Percentiles rank a stretch among this genome's conserved stretches.
Evolutionary conservation across 2,113 vertebrate species (phyloP).

Genomic region (Ascaphus truei): DNA sequence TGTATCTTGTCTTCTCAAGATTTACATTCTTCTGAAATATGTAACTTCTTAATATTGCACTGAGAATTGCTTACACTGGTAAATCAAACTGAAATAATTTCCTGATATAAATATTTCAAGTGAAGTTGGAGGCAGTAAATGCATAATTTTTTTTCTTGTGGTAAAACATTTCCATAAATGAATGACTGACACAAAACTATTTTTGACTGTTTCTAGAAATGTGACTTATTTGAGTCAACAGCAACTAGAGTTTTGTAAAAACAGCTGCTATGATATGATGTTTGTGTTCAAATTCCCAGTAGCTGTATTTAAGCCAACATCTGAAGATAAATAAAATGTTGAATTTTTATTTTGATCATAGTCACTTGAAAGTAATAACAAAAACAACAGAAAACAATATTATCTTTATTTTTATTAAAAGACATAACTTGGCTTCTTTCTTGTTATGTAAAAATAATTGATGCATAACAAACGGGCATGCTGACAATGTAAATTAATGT

Average conservation of each 20-base stretch:
- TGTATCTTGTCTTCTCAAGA: neutral
- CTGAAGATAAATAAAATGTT: neutral
- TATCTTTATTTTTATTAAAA: neutral
- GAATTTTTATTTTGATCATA: slow-evolving; percentile 11
- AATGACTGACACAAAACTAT: slow-evolving; percentile 25
- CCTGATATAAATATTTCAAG: slow-evolving; percentile 31
- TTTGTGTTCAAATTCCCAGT: neutral
- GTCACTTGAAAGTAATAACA: neutral
- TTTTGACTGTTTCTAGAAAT: slow-evolving; percentile 2
- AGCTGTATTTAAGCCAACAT: slow-evolving; percentile 6
- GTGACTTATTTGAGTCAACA: slow-evolving; percentile 9
- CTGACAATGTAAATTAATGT: too few species aligned
- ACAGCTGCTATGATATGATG: slow-evolving; percentile 15
- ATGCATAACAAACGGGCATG: too few species aligned
- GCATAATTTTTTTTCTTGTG: slow-evolving; percentile 21
- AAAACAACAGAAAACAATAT: neutral
- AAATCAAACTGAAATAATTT: slow-evolving; percentile 33
- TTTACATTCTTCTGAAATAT: slow-evolving; percentile 25
- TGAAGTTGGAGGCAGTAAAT: slow-evolving; percentile 5
- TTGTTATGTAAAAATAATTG: neutral
- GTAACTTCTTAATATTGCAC: neutral
- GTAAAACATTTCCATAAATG: slow-evolving; percentile 30
- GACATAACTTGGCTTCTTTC: neutral
- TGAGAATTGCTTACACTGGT: slow-evolving; percentile 14
- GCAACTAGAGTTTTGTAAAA: slow-evolving; percentile 13